phyloP scores from a whole-genome alignment of 2,113 vertebrate species.

The Clarias gariepinus region DNA sequence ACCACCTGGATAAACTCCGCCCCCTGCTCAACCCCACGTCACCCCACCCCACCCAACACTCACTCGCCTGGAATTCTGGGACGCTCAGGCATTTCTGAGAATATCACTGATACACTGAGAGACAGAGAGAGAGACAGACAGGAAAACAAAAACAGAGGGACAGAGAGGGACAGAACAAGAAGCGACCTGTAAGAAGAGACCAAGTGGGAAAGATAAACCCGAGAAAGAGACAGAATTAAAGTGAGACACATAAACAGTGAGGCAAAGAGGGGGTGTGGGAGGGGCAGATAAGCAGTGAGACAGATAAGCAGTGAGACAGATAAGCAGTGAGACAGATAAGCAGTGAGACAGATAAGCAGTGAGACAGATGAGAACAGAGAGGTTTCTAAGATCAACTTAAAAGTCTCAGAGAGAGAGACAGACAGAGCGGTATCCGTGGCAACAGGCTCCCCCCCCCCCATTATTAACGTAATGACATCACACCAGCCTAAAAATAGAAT shows the following conservation, averaged over 20 bases:
- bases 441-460: slow-evolving; percentile 63
- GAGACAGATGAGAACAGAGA: slow-evolving; percentile 28
- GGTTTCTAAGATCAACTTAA: slow-evolving; percentile 13
- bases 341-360: slow-evolving; percentile 9
- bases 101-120: too few species aligned
- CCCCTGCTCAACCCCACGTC: too few species aligned
- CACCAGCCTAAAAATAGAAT: not conserved
- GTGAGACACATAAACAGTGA: not conserved
- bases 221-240: not conserved
- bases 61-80: too few species aligned
- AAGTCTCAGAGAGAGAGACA: slow-evolving; percentile 19
- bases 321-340: not conserved
- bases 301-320: not conserved
- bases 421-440: slow-evolving; percentile 71
- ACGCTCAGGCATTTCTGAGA: too few species aligned
- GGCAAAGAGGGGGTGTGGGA: not conserved
- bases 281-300: not conserved
- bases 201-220: too few species aligned
- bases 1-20: too few species aligned
- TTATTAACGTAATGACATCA: slow-evolving; percentile 25
- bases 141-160: not conserved
- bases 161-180: not conserved
- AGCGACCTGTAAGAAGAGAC: not conserved
- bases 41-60: too few species aligned
- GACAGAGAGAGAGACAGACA: not conserved